Evolutionary conservation across 2,113 vertebrate species (phyloP), one percentile per base, ranked within the genome.

Genomic region (Pseudonaja textilis): DNA sequence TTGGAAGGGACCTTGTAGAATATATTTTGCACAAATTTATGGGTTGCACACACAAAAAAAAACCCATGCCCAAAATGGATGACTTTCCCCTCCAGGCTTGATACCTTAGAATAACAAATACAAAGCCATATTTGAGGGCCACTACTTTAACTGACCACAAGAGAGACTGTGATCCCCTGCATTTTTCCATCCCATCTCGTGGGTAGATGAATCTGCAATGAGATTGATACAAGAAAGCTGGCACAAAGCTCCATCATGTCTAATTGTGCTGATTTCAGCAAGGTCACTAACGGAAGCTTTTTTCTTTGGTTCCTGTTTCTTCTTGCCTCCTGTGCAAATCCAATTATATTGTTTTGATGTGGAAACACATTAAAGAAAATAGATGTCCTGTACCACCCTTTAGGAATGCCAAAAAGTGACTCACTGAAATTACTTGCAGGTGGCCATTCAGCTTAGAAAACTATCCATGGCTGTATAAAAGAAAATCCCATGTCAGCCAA

Each of bases 321-420:
- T 91, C 91, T 61, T 91, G 91, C 57, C 85, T 88, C 45, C 57
- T 54, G 9, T 34, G n/a, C 29, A 26, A n/a, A 57, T 64, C 56
- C 26, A 64, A 54, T 39, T 88, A 88, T 54, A 64, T 39, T 86
- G n/a, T 85, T 45, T 87, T 88, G 91, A 88, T 54, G 86, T 92
- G 45, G 85, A 69, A 92, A 88, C 29, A 54, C 6, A n/a, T 50
- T 34, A 86, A 59, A 59, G 20, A 59, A 7, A 42, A 56, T 25
- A 1, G 52, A 29, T 85, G 85, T 18, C 1, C 18, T 74, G 45
- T 61, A 45, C 45, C 91, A 64, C 55, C 85, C 54, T 61, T 45
- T 23, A 50, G 25, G 59, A 20, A 57, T 42, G 47, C 29, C 47
- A 90, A 54, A 45, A 92, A 85, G 57, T 88, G 57, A 92, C 57